Evolutionary conservation across 2,113 vertebrate genomes (phyloP).

Genomic region (Neolamprologus sp.): DNA sequence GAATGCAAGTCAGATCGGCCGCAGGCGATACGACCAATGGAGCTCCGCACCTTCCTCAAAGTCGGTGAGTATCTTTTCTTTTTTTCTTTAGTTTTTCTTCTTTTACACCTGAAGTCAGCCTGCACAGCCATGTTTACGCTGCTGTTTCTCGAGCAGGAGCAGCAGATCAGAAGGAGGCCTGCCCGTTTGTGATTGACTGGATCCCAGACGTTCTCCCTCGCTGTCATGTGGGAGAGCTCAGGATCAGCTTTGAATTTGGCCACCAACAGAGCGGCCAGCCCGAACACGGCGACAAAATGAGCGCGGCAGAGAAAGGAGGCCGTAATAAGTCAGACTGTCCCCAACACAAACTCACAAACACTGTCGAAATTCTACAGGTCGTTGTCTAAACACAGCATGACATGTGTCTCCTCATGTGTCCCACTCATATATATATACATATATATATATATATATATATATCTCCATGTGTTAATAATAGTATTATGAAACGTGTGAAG

Average conservation of each 20-base stretch:
- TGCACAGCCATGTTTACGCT: not conserved
- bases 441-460: not conserved
- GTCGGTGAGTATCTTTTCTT: constrained; percentile 72
- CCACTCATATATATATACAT: not conserved
- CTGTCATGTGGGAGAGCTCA: constrained; percentile 79
- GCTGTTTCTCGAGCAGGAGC: constrained; percentile 56
- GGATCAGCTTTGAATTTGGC: constrained; percentile 84
- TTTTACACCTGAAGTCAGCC: not conserved
- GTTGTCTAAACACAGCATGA: not conserved
- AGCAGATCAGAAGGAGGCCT: constrained; percentile 77
- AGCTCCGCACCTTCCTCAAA: constrained; percentile 88
- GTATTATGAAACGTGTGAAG: not conserved
- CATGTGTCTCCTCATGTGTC: not conserved
- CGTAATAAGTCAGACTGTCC: not conserved
- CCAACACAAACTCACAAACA: not conserved
- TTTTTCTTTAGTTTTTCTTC: not conserved
- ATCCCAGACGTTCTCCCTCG: constrained; percentile 83
- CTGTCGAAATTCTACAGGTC: constrained; percentile 26
- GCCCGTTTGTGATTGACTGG: constrained; percentile 87
- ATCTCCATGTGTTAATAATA: not conserved
- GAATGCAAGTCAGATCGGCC: constrained; percentile 72
- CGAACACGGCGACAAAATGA: constrained; percentile 11
- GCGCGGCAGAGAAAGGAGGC: not conserved
- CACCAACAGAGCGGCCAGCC: constrained; percentile 77
- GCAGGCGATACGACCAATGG: constrained; percentile 80